Base-by-base conservation (phyloP, 1,140 invertebrate genomes). In the Micrasema longulum region DNA sequence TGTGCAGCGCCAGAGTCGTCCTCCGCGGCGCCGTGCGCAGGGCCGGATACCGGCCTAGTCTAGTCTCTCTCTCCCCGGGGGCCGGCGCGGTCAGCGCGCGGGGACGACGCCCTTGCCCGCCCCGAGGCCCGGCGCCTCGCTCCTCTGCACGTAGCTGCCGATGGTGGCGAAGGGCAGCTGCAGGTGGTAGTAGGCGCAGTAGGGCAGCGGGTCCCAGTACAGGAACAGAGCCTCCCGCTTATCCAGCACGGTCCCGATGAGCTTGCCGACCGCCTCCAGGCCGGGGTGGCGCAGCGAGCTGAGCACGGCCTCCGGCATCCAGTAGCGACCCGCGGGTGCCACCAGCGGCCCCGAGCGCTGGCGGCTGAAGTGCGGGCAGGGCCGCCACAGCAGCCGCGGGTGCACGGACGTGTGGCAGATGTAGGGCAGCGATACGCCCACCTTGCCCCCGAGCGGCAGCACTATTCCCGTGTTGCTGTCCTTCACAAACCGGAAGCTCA, bases 131-230 rank as follows among this genome's bases (percentile, higher is more conserved):
- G 81, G 77, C 79, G 82, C 5, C 80, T 81, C 72, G 83, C 81
- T 16, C 47, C 78, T 79, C 52, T 79, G 78, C 22, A 89, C 79
- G 55, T 84, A 85, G 0, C 81, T 84, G 2, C 86, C 77, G 10
- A 92, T 80, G 26, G 89, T 87, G 66, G 84, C 83, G 36, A 93
- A 88, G 0, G 92, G 91, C 71, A 91, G 80, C 76, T 93, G 90
- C 66, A 93, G 88, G 77, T 93, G 92, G 81, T 93, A 94, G 77
- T 93, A 93, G 1, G 91, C 92, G 76, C 91, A 93, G 77, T 93
- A 94, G 0, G 93, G 93, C 63, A 95, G 76, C 0, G 92, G 93
- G 77, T 95, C 93, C 92, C 92, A 94, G 75, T 90, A 92, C 1
- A 90, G 86, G 76, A 94, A 94, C 1, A 94, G 81, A 0, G 91